Percentiles rank a stretch among this genome's conserved stretches.
phyloP scores from a whole-genome alignment of 2,888 invertebrate genomes.

The Xestoiulus laeticollis region DNA sequence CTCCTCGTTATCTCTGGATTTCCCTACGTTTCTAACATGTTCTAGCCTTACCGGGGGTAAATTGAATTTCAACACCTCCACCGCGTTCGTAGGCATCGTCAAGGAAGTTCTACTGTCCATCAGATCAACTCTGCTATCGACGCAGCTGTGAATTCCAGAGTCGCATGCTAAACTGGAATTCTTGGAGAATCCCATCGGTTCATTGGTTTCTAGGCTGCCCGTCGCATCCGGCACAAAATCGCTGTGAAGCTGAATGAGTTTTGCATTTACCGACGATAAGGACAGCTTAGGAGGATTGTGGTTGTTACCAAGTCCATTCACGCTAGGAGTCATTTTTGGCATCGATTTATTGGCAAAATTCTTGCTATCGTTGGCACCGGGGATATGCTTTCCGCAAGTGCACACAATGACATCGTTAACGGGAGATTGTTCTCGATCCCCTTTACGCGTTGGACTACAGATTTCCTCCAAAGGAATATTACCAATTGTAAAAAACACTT shows the following conservation, averaged over 20 bases:
- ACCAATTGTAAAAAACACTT: constrained; percentile 55
- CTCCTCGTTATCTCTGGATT: background rate
- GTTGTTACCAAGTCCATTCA: background rate
- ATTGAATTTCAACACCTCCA: constrained; percentile 44
- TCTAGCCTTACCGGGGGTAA: constrained; percentile 45
- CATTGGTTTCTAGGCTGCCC: background rate
- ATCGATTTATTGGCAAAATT: background rate
- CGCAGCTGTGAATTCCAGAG: constrained; percentile 55
- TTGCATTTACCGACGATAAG: constrained; percentile 17
- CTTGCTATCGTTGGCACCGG: background rate
- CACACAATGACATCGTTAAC: constrained; percentile 52
- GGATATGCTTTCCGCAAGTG: constrained; percentile 52
- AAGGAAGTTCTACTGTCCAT: background rate
- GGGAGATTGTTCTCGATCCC: constrained; percentile 9
- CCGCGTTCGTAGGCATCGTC: background rate
- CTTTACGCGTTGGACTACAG: background rate
- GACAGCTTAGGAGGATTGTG: background rate
- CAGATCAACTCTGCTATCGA: constrained; percentile 44
- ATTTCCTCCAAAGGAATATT: constrained; percentile 55
- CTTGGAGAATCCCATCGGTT: constrained; percentile 36
- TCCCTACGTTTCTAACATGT: constrained; percentile 53
- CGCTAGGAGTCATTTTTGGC: background rate
- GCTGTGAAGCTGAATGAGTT: background rate
- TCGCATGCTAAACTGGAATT: constrained; percentile 52
- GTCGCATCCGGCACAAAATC: background rate